Evolutionary conservation across 2,113 vertebrate genomes (phyloP).

Genomic region (Chlorodrepanis virens): DNA sequence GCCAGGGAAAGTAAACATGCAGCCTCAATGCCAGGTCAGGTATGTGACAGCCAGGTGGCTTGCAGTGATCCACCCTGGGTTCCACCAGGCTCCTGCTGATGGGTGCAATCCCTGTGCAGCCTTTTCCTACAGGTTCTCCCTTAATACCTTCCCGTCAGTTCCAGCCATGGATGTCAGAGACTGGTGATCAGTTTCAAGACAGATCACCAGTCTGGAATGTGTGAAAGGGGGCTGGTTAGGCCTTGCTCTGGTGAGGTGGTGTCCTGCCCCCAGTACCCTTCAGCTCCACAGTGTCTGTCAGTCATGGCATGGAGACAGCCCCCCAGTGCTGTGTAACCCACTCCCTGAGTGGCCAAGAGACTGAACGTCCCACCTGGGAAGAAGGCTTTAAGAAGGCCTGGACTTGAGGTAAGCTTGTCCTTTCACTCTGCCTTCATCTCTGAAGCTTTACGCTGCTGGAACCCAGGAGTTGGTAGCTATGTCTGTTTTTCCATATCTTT

Average conservation of each 20-base stretch:
- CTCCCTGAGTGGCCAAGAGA: background rate
- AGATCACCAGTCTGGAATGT: background rate
- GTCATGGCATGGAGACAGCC: background rate
- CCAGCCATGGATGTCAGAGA: background rate
- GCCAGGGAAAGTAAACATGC: background rate
- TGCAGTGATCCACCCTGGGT: background rate
- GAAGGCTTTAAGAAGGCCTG: background rate
- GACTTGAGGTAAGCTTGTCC: background rate
- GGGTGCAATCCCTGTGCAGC: rapidly evolving
- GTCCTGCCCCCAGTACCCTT: background rate
- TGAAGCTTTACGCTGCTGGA: background rate
- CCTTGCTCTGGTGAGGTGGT: background rate
- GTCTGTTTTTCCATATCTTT: background rate
- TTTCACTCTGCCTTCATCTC: background rate
- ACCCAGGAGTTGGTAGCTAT: too few species aligned
- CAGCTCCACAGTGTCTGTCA: background rate
- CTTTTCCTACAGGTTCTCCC: background rate
- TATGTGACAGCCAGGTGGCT: background rate
- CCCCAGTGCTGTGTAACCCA: background rate
- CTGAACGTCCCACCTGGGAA: background rate
- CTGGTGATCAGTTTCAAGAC: background rate
- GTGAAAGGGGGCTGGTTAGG: background rate
- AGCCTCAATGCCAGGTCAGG: background rate
- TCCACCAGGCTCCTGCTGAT: background rate
- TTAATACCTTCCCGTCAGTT: background rate